Evolutionary conservation across 2,113 vertebrate genomes (phyloP).

Genomic region (Poecile atricapillus): DNA sequence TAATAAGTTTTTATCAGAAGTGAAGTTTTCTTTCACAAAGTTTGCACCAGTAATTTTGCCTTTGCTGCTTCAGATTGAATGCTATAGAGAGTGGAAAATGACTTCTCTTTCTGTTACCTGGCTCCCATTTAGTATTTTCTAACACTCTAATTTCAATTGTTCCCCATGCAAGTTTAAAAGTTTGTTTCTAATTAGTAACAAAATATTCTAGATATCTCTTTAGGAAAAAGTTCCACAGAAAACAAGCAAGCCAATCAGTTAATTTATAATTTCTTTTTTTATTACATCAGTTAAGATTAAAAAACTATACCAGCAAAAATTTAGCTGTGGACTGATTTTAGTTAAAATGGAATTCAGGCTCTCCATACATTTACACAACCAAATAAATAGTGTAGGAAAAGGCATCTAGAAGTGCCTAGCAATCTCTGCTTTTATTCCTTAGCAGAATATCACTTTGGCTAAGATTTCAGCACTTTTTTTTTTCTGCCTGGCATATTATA

Average conservation of each 20-base stretch:
- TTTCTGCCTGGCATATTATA: background rate
- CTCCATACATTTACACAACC: background rate
- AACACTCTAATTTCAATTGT: background rate
- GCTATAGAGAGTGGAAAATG: background rate
- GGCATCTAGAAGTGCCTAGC: background rate
- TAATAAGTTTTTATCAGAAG: background rate
- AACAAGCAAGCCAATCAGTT: background rate
- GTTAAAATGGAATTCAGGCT: background rate
- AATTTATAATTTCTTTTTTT: background rate
- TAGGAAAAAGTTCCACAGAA: background rate
- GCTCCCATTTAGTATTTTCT: background rate
- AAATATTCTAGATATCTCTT: background rate
- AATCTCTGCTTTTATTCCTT: background rate
- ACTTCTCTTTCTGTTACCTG: background rate
- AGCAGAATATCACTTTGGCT: background rate
- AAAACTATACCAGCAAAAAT: background rate
- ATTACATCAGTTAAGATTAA: background rate
- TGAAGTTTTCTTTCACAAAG: background rate
- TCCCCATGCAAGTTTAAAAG: background rate
- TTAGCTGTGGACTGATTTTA: background rate
- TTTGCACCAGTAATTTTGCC: background rate
- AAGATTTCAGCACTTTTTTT: background rate
- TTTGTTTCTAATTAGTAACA: background rate
- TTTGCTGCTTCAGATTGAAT: background rate
- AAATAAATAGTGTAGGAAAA: background rate